Conservation (phyloP, 2,888 invertebrate species). For the Aelia acuminata region DNA sequence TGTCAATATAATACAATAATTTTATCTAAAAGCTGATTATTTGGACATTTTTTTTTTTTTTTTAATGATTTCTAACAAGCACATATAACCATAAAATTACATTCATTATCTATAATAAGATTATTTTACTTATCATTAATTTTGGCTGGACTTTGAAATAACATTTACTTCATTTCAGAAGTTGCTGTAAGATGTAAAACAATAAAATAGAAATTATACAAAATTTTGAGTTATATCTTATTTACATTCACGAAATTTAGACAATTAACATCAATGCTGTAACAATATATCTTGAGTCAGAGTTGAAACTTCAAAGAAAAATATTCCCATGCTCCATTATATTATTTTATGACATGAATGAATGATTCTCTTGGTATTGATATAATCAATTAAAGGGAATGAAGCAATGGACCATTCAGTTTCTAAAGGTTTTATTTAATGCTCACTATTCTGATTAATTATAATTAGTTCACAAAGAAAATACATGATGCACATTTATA, state of each 20-base stretch:
- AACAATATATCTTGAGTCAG: neutral
- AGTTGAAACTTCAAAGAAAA: neutral
- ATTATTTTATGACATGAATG: neutral
- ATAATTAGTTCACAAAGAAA: no score
- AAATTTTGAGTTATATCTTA: neutral
- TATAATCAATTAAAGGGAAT: neutral
- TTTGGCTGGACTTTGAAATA: slow-evolving; percentile 5
- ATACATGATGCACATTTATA: neutral
- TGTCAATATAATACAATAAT: slow-evolving; percentile 1
- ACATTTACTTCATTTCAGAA: neutral
- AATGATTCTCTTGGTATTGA: neutral
- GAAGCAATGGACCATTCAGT: neutral
- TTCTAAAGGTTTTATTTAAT: no score
- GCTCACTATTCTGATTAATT: no score
- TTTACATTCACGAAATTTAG: neutral
- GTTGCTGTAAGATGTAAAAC: neutral
- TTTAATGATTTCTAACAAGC: slow-evolving; percentile 20
- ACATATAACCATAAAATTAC: slow-evolving; percentile 20
- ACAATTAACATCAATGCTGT: neutral
- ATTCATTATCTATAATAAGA: neutral
- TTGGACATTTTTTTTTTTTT: slow-evolving; percentile 9
- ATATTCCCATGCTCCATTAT: neutral
- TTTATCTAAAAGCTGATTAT: slow-evolving; percentile 26
- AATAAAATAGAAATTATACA: neutral
- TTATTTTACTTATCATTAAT: neutral